A percentile compares a stretch with the other conserved stretches of the same genome.
Conservation (phyloP, 2,797 vertebrate genomes). For the Neoniphon sammara region DNA sequence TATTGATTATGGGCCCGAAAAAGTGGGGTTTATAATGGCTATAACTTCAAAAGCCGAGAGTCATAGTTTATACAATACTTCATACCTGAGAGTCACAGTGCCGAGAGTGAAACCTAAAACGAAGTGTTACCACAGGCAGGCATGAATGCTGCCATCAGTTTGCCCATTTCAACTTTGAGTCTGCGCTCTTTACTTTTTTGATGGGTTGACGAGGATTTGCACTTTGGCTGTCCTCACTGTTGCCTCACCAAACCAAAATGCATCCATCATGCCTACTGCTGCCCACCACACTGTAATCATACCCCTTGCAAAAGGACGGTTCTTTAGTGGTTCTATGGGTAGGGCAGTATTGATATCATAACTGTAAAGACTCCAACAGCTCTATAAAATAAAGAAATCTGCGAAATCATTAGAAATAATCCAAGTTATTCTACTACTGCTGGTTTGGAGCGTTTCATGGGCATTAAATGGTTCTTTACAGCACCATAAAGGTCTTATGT, state of each 20-base stretch:
- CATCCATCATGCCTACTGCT: slow-evolving; percentile 26
- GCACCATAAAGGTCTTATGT: no score
- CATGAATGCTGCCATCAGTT: slow-evolving; percentile 23
- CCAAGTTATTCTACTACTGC: no score
- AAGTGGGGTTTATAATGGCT: not conserved
- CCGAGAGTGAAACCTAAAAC: slow-evolving; percentile 4
- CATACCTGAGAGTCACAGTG: not conserved
- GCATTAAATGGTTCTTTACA: no score
- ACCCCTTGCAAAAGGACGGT: no score
- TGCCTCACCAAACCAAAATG: slow-evolving; percentile 20
- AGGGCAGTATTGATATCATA: no score
- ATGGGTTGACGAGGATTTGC: slow-evolving; percentile 31
- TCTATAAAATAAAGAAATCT: slow-evolving; percentile 7
- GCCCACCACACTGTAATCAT: slow-evolving; percentile 25
- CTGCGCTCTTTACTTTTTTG: slow-evolving; percentile 34
- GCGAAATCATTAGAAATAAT: no score
- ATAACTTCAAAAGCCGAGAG: no score
- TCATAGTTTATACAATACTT: not conserved
- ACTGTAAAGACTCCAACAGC: not conserved
- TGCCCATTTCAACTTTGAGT: slow-evolving; percentile 43
- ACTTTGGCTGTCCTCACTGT: slow-evolving; percentile 36
- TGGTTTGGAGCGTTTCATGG: no score
- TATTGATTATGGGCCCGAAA: not conserved
- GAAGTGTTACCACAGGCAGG: not conserved
- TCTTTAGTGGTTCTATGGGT: no score